phyloP scores from a whole-genome alignment of 64 coral and sea anemone genomes.

The Actinia equina region DNA sequence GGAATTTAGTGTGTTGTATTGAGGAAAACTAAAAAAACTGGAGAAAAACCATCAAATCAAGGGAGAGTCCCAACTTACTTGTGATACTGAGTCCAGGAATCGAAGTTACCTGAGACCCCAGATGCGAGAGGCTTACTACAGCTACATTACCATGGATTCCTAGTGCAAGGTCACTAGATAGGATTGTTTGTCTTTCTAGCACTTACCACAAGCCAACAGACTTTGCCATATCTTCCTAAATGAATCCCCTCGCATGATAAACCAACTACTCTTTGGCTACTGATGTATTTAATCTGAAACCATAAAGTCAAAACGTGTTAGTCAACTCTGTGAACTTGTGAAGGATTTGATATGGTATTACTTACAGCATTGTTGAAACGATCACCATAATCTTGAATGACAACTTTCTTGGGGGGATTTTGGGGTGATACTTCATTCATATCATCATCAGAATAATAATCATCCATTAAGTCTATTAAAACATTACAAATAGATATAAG shows the following conservation, averaged over 20 bases:
- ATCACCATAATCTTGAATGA: constrained; percentile 59
- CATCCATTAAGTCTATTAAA: constrained; percentile 32
- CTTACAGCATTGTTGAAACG: constrained; percentile 74
- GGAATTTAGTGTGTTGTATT: too few species aligned
- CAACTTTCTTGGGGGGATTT: constrained; percentile 50
- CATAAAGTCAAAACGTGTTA: background rate
- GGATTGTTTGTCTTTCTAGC: background rate
- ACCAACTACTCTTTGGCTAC: constrained; percentile 69
- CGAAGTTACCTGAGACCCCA: background rate
- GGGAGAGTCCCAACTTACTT: background rate
- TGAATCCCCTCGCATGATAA: constrained; percentile 72
- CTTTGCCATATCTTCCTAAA: constrained; percentile 82
- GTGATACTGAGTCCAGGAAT: too few species aligned
- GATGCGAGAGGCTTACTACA: too few species aligned
- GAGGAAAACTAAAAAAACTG: background rate
- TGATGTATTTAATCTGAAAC: constrained; percentile 58
- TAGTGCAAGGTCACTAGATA: too few species aligned
- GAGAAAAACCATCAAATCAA: background rate
- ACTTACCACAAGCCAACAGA: constrained; percentile 89
- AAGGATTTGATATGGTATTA: background rate
- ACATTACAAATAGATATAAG: background rate
- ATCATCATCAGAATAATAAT: constrained; percentile 48
- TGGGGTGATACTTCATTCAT: constrained; percentile 32
- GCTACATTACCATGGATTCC: too few species aligned
- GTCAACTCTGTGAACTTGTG: background rate